Evolutionary conservation across 1,140 invertebrate genomes (phyloP).

Genomic region (Ceratoteleas bidentatus): DNA sequence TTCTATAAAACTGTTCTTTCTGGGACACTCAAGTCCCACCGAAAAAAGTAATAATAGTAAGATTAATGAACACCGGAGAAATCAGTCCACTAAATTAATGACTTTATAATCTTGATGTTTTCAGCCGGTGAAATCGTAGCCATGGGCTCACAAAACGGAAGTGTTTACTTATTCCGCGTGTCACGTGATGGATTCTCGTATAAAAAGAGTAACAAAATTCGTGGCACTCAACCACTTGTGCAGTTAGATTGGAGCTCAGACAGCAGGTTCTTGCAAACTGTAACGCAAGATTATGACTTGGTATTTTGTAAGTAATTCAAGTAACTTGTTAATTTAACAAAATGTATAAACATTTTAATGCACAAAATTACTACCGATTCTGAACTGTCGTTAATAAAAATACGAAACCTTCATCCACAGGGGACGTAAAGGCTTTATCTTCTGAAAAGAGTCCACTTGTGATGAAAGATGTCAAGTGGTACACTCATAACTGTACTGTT

Average conservation of each 20-base stretch:
- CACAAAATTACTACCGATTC: not conserved
- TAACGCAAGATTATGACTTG: slow-evolving; percentile 95
- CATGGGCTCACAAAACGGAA: slow-evolving; percentile 94
- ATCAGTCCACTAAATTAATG: no score
- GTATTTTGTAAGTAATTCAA: slow-evolving; percentile 87
- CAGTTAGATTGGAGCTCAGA: slow-evolving; percentile 96
- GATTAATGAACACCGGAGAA: no score
- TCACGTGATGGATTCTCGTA: slow-evolving; percentile 93
- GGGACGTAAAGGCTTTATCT: slow-evolving; percentile 92
- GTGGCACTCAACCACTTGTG: slow-evolving; percentile 89
- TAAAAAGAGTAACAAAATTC: slow-evolving; percentile 93
- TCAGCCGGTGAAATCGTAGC: slow-evolving; percentile 94
- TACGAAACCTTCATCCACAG: slow-evolving; percentile 80
- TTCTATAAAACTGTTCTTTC: no score
- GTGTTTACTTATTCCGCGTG: slow-evolving; percentile 91
- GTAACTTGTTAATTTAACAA: not conserved
- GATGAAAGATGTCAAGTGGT: slow-evolving; percentile 95
- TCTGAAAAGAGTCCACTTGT: slow-evolving; percentile 91
- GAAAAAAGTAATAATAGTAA: no score
- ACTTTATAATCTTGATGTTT: not conserved
- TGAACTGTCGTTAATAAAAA: not conserved
- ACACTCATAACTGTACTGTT: slow-evolving; percentile 91
- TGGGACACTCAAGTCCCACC: no score
- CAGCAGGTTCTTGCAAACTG: slow-evolving; percentile 92
- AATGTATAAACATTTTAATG: no score